These are phyloP conservation scores for Trisateles emortualis DNA, from an alignment of 2,888 invertebrate genomes.

Conservation along the genomic window DNA sequence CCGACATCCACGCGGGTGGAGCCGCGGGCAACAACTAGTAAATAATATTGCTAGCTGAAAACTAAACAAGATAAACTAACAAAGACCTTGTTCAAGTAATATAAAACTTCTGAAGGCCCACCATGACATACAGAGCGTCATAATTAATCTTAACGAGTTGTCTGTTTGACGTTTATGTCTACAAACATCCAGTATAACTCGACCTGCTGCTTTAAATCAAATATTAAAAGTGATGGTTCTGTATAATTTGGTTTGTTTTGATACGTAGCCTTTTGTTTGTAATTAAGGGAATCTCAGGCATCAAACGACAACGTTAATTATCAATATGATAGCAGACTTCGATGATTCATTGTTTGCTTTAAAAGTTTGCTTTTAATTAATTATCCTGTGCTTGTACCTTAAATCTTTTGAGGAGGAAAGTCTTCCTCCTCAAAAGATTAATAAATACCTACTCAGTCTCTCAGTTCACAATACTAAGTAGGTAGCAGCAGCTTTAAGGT, in stretches of 20 bases:
- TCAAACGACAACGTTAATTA: conserved; percentile 24
- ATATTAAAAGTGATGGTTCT: background rate
- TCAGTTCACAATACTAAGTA: too few species aligned
- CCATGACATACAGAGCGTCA: conserved; percentile 22
- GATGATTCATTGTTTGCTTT: conserved; percentile 24
- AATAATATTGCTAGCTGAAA: too few species aligned
- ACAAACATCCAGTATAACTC: conserved; percentile 13
- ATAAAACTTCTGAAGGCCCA: conserved; percentile 28
- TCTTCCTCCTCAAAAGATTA: too few species aligned
- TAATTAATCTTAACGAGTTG: conserved; percentile 41
- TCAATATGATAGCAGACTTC: conserved; percentile 22
- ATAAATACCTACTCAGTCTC: too few species aligned
- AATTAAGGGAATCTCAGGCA: conserved; percentile 23
- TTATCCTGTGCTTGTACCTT: background rate
- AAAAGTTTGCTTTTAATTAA: conserved; percentile 10
- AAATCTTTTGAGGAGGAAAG: too few species aligned
- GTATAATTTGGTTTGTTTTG: conserved; percentile 3
- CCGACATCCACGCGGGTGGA: too few species aligned
- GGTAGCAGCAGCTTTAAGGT: too few species aligned
- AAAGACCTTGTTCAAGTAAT: conserved; percentile 23
- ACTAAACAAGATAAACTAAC: conserved; percentile 26
- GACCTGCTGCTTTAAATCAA: conserved; percentile 6
- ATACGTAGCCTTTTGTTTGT: conserved; percentile 14
- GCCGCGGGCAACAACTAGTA: too few species aligned
- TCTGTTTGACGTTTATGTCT: conserved; percentile 37